phyloP scores from a whole-genome alignment of 1,140 invertebrate species.

The Fopius arisanus region DNA sequence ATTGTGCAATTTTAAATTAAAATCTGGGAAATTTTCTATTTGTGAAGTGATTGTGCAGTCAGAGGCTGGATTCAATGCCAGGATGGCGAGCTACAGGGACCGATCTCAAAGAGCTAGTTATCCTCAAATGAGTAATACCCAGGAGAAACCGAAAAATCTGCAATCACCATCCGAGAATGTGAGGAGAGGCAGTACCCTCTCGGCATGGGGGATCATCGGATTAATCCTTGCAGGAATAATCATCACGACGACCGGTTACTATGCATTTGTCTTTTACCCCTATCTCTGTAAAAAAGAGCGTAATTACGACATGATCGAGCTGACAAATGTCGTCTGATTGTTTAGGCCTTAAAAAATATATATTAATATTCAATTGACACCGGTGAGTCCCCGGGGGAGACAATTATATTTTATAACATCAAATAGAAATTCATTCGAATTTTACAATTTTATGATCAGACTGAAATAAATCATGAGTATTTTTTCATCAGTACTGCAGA shows the following conservation, averaged over 20 bases:
- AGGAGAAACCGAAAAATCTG: background rate
- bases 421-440: too few species aligned
- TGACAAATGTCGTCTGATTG: slow-evolving; percentile 47
- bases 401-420: background rate
- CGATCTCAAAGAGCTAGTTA: background rate
- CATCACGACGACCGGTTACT: slow-evolving; percentile 67
- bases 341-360: background rate
- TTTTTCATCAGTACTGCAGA: background rate
- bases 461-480: background rate
- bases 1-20: too few species aligned
- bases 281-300: slow-evolving; percentile 67
- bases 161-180: background rate
- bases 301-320: slow-evolving; percentile 70
- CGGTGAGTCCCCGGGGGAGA: background rate
- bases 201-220: slow-evolving; percentile 69
- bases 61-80: background rate
- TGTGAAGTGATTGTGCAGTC: background rate
- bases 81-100: background rate
- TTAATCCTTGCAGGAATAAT: slow-evolving; percentile 66
- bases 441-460: background rate
- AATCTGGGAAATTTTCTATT: too few species aligned
- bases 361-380: background rate
- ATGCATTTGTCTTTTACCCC: slow-evolving; percentile 71
- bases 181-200: slow-evolving; percentile 62
- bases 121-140: background rate